Conservation (phyloP, 2,797 vertebrate species). For the Syndactyla subalaris region DNA sequence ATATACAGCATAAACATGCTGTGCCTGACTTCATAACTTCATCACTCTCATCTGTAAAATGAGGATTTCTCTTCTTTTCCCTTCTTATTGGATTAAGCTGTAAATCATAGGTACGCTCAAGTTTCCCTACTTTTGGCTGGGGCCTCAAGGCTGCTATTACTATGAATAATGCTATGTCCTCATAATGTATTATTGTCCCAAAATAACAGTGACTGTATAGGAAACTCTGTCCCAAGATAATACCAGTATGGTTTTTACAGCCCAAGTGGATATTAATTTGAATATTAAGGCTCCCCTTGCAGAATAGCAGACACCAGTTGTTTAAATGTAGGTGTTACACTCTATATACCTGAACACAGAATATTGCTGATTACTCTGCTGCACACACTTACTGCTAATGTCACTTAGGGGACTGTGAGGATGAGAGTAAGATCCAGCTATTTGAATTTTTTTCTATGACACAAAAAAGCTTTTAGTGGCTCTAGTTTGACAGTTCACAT, state of each 20-base stretch:
- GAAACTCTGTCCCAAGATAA: background rate
- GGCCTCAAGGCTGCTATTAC: background rate
- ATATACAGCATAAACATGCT: background rate
- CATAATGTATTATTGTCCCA: background rate
- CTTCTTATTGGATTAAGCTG: background rate
- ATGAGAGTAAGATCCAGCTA: background rate
- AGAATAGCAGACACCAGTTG: background rate
- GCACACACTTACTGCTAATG: background rate
- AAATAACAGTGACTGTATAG: background rate
- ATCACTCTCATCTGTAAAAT: background rate
- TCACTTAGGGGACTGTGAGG: background rate
- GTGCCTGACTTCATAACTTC: background rate
- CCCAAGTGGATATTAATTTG: background rate
- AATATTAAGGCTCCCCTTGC: background rate
- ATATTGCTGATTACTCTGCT: background rate
- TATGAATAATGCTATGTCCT: slow-evolving; percentile 12
- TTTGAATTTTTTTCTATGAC: background rate
- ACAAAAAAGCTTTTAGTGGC: background rate
- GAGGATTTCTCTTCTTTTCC: background rate
- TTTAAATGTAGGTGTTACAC: background rate
- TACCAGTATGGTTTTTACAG: background rate
- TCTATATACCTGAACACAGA: background rate
- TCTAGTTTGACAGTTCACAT: background rate
- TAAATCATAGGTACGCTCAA: background rate
- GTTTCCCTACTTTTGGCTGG: background rate